Evolutionary conservation across 2,797 vertebrate genomes (phyloP), one percentile per base, ranked within the genome.

Genomic region (Coracias cyanogaster): DNA sequence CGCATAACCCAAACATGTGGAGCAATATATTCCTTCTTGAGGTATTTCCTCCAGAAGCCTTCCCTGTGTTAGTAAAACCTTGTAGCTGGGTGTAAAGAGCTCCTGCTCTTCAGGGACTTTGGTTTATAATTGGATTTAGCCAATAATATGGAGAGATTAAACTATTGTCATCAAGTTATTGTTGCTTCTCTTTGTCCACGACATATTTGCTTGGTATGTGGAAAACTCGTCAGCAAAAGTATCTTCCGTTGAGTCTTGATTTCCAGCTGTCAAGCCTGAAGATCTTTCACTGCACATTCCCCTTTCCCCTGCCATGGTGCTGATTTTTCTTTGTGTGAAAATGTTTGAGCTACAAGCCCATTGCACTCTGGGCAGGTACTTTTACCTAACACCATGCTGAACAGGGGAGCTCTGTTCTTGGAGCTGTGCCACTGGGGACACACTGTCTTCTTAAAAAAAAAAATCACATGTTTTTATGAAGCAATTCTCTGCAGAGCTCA

Each of bases 31-130:
- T 92, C 37, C 51, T 85, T 84, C 58, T 37, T 41, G 37, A 82
- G 29, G 11, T 65, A n/a, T 82, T 95, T 92, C 28, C 18, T 93
- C 54, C 73, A 82, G 62, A 79, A 94, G 24, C 43, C 24, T 95
- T 78, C 64, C 22, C 51, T 54, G 12, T 52, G 7, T 73, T 54
- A 89, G 48, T 65, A 33, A 81, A 86, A 77, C 21, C 28, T 71
- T 43, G 16, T 74, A 74, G 41, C 26, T n/a, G 45, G 2, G 6
- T 65, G 15, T 72, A 54, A 86, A 82, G 49, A 65, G 26, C 33
- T 83, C 4, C 0, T 26, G 15, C 21, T 60, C 31, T 45, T 69
- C 31, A 46, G 21, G 15, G 58, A 82, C 58, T 87, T 73, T n/a
- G 22, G 16, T 41, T 90, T 87, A 39, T 52, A 60, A 28, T 45